Evolutionary conservation across 2,797 vertebrate species (phyloP), one percentile per base, ranked within the genome.

Genomic region (Pseudocheirus occidentalis): DNA sequence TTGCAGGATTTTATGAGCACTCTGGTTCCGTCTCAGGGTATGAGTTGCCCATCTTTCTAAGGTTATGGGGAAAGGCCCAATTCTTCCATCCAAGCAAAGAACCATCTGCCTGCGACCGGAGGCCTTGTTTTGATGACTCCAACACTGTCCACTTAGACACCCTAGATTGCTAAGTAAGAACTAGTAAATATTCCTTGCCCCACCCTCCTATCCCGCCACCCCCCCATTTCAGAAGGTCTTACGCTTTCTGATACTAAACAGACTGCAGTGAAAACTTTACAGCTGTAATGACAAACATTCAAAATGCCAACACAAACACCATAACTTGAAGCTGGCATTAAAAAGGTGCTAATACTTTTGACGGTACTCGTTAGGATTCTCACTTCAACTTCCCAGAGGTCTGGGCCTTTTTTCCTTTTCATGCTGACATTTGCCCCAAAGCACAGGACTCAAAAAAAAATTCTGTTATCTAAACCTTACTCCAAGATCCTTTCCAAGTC

Each of bases 241-340:
- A 24, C 62, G 92, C 90, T 28, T 55, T 95, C 57, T 87, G 91
- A 97, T 96, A 96, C 94, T 87, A 66, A 95, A 92, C 24, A 97
- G 94, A 54, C 93, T 27, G 93, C 50, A 91, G 6, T 62, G 16
- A 96, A 96, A 91, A 27, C 93, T 96, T 94, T 90, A 91, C 90
- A 90, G 28, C 89, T 97, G 91, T 29, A 95, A 94, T 53, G 92
- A 95, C 87, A 91, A 94, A 73, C 95, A 57, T 81, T 50, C 27
- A 46, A 92, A 95, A 91, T 50, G 92, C 56, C 27, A 94, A 94
- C 10, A 62, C 94, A 93, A 95, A 91, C 54, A 59, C 29, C 27
- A 89, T 94, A 91, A 89, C 1, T 95, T 92, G 29, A 59, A 16
- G 21, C 27, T 29, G 91, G 40, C 59, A 56, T n/a, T 46, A 87